A percentile compares a stretch with the other conserved stretches of the same genome.
phyloP scores from a whole-genome alignment of 2,888 invertebrate species.

The Iphiclides podalirius region DNA sequence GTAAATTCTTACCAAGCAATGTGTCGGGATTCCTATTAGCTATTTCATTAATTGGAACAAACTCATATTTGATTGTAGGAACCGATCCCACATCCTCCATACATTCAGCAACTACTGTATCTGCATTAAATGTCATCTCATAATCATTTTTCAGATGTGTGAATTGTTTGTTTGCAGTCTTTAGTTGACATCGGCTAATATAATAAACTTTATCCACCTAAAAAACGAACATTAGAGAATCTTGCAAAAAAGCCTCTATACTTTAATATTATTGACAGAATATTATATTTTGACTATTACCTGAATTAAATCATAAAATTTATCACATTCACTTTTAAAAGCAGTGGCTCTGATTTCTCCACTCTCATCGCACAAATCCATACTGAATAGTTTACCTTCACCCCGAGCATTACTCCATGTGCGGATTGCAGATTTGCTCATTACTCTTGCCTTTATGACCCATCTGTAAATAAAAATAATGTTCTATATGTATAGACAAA shows the following conservation, averaged over 20 bases:
- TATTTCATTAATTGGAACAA: conserved; percentile 87
- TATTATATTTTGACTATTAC: conserved; percentile 53
- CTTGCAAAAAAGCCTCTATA: too few relatives aligned
- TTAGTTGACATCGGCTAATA: conserved; percentile 91
- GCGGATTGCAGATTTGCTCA: conserved; percentile 88
- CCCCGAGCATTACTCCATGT: conserved; percentile 96
- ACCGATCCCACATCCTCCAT: conserved; percentile 81
- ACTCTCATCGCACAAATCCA: conserved; percentile 95
- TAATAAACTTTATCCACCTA: conserved; percentile 92
- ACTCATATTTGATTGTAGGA: conserved; percentile 88
- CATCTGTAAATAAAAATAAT: conserved; percentile 78
- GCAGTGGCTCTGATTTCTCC: conserved; percentile 96
- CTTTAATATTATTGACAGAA: too few relatives aligned
- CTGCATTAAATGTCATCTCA: conserved; percentile 93
- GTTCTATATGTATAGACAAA: not conserved
- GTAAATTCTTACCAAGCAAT: conserved; percentile 87
- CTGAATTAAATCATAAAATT: conserved; percentile 93
- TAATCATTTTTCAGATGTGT: conserved; percentile 93
- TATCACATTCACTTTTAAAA: conserved; percentile 93
- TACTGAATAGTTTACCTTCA: conserved; percentile 95
- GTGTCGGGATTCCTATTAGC: conserved; percentile 83
- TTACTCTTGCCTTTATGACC: conserved; percentile 94
- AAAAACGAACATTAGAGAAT: not conserved
- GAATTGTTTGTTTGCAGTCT: conserved; percentile 96
- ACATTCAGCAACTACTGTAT: conserved; percentile 83